These are phyloP conservation scores for Clarias fuscus DNA, from an alignment of 2,797 vertebrate genomes.

Conservation along the genomic window DNA sequence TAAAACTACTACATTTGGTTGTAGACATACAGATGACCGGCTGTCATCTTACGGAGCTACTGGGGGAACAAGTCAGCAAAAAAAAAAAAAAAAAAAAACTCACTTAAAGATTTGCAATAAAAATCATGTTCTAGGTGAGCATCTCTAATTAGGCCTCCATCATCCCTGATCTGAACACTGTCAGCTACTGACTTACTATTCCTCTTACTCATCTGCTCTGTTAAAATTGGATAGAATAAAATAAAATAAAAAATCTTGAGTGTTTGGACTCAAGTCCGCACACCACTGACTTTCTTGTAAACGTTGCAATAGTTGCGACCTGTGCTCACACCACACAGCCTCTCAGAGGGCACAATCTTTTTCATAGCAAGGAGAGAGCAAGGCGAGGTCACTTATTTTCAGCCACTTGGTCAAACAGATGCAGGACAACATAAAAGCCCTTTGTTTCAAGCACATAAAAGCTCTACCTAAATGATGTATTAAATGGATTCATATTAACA, in stretches of 20 bases:
- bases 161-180: not conserved
- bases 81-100: not conserved
- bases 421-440: conserved; percentile 48
- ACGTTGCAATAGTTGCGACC: conserved; percentile 17
- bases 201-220: not conserved
- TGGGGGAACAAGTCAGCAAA: not conserved
- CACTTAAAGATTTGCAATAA: not conserved
- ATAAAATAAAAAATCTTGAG: not conserved
- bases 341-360: conserved; percentile 39
- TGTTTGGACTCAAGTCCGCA: conserved; percentile 8
- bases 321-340: conserved; percentile 20
- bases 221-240: conserved; percentile 21
- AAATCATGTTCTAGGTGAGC: not conserved
- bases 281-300: conserved; percentile 27
- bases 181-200: not conserved
- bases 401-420: conserved; percentile 52
- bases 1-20: conserved; percentile 4
- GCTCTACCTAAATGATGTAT: not conserved
- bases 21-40: not conserved
- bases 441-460: conserved; percentile 42
- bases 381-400: conserved; percentile 60
- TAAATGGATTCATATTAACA: not conserved
- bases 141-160: conserved; percentile 6
- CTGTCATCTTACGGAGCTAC: not conserved
- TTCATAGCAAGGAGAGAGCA: conserved; percentile 23